Percentiles rank a stretch among this genome's conserved stretches.
Evolutionary conservation across 2,797 vertebrate genomes (phyloP).

Genomic region (Erpetoichthys calabaricus): DNA sequence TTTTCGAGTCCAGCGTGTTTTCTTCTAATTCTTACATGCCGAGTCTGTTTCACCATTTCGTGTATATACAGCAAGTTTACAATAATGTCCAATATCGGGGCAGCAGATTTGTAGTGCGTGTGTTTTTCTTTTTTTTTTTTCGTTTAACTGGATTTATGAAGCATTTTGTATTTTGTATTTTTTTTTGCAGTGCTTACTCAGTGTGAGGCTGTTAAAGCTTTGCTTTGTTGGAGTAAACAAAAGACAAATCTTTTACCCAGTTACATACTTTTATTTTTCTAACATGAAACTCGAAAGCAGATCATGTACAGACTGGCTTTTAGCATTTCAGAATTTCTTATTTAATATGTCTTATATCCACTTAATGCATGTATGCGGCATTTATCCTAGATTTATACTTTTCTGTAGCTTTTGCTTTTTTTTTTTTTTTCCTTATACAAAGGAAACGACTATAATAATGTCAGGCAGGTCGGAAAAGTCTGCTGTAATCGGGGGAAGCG

Average conservation of each 20-base stretch:
- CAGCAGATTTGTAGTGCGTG: conserved; percentile 34
- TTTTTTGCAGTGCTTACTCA: conserved; percentile 38
- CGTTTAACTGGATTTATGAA: conserved; percentile 62
- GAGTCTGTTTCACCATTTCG: conserved; percentile 29
- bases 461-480: too few relatives aligned
- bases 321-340: too few relatives aligned
- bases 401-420: too few relatives aligned
- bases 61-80: conserved; percentile 55
- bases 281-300: conserved; percentile 3
- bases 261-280: conserved; percentile 17
- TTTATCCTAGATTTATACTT: too few relatives aligned
- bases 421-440: too few relatives aligned
- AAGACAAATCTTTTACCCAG: conserved; percentile 20
- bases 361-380: too few relatives aligned
- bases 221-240: conserved; percentile 27
- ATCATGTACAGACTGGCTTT: too few relatives aligned
- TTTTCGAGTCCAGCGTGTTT: conserved; percentile 17
- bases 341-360: too few relatives aligned
- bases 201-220: conserved; percentile 31
- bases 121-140: conserved; percentile 43
- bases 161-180: conserved; percentile 30
- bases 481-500: too few relatives aligned
- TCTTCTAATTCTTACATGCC: conserved; percentile 27
- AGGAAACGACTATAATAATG: too few relatives aligned
- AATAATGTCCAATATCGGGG: conserved; percentile 49